These are phyloP conservation scores for Temnothorax ravouxi DNA, from an alignment of 2,888 invertebrate genomes.

Conservation along the genomic window DNA sequence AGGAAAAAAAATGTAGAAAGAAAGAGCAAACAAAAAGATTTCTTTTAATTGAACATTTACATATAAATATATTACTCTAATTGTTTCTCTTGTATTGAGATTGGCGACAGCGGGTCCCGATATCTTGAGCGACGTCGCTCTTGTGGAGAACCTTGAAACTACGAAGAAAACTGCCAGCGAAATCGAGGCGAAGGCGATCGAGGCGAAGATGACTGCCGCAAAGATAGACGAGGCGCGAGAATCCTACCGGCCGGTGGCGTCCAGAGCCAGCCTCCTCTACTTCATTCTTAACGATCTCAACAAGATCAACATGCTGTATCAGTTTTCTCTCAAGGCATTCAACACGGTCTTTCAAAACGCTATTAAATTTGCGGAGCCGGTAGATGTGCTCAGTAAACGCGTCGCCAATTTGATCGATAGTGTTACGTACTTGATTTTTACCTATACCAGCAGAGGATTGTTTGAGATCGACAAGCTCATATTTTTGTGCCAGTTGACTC, in stretches of 20 bases:
- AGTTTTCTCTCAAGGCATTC: conserved; percentile 98
- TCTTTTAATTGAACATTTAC: neutral
- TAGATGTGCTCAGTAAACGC: conserved; percentile 91
- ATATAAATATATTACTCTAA: neutral
- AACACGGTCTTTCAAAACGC: conserved; percentile 96
- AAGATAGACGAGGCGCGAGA: conserved; percentile 97
- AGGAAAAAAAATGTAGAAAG: neutral
- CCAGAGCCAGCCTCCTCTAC: conserved; percentile 95
- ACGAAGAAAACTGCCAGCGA: conserved; percentile 97
- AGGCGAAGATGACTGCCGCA: conserved; percentile 94
- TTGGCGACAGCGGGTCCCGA: conserved; percentile 96
- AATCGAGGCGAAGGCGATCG: conserved; percentile 94
- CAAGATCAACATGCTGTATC: conserved; percentile 98
- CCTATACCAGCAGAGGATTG: conserved; percentile 95
- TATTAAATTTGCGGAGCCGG: conserved; percentile 90
- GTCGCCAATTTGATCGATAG: conserved; percentile 94
- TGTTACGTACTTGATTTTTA: conserved; percentile 94
- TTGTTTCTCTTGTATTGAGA: conserved; percentile 83
- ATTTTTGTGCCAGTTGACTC: conserved; percentile 94
- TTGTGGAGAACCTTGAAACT: conserved; percentile 96
- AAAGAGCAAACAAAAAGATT: neutral
- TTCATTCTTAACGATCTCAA: conserved; percentile 97
- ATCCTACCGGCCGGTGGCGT: conserved; percentile 94
- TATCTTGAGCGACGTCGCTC: conserved; percentile 95
- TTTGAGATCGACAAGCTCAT: conserved; percentile 97